A percentile compares a stretch with the other conserved stretches of the same genome.
Conservation (phyloP, 2,888 invertebrate genomes). For the Glaucopsyche alexis region DNA sequence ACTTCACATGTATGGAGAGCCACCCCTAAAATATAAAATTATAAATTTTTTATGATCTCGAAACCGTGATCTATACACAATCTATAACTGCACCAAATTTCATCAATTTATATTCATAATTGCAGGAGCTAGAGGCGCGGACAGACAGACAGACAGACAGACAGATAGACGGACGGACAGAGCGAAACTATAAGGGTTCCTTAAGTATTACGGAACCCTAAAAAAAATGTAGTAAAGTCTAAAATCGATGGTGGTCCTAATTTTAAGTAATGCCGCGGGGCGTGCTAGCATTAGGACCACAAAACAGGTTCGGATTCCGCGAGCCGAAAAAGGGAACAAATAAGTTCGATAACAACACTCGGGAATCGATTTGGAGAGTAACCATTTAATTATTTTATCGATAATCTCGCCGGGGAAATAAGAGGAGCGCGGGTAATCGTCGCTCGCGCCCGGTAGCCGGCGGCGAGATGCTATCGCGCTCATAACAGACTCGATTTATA, state of each 20-base stretch:
- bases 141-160: too few species aligned
- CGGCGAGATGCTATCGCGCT: conserved; percentile 77
- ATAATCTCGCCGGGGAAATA: conserved; percentile 75
- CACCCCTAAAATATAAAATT: too few species aligned
- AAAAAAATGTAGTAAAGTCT: neutral
- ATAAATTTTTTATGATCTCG: too few species aligned
- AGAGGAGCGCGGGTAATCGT: conserved; percentile 73
- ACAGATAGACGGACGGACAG: too few species aligned
- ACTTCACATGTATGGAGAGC: too few species aligned
- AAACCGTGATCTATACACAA: too few species aligned
- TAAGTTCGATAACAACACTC: conserved; percentile 78
- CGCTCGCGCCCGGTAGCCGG: conserved; percentile 79
- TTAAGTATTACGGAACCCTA: too few species aligned
- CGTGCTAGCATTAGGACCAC: conserved; percentile 6
- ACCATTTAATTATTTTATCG: conserved; percentile 81
- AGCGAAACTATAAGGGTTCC: too few species aligned
- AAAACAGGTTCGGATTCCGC: conserved; percentile 51
- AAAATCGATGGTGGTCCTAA: conserved; percentile 4
- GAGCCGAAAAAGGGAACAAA: conserved; percentile 72
- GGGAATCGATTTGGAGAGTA: conserved; percentile 79
- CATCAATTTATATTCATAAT: too few species aligned
- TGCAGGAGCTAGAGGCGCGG: too few species aligned
- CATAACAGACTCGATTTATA: conserved; percentile 79
- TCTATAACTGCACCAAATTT: too few species aligned
- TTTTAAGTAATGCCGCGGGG: conserved; percentile 1